Percentiles rank a stretch among this genome's conserved stretches.
Evolutionary conservation across 2,113 vertebrate genomes (phyloP).

Genomic region (Protobothrops flavoviridis): DNA sequence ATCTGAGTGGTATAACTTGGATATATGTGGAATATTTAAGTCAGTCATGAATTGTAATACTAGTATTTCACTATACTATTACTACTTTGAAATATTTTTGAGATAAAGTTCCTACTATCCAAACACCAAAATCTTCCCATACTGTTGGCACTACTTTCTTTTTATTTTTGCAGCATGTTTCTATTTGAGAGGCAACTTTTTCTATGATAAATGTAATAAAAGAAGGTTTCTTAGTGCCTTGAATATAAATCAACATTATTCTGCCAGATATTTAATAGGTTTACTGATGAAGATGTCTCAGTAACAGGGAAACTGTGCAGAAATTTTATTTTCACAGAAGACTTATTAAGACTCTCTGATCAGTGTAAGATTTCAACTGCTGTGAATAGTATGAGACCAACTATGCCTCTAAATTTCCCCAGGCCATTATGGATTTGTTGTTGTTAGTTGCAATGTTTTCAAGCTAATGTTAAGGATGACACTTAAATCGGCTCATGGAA

Average conservation of each 20-base stretch:
- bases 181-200: background rate
- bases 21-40: background rate
- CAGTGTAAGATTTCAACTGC: background rate
- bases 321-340: slow-evolving; percentile 2
- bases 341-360: background rate
- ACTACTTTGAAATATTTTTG: background rate
- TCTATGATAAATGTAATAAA: background rate
- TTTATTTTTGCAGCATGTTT: background rate
- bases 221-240: background rate
- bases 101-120: background rate
- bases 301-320: slow-evolving; percentile 11
- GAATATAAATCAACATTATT: slow-evolving; percentile 5
- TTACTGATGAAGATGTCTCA: slow-evolving; percentile 9
- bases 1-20: background rate
- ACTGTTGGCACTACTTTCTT: rapidly evolving
- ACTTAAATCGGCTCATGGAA: slow-evolving; percentile 39
- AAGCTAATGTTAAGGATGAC: slow-evolving; percentile 35
- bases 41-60: background rate
- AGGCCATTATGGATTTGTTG: background rate
- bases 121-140: background rate
- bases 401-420: slow-evolving; percentile 38
- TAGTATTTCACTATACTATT: background rate
- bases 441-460: slow-evolving; percentile 32
- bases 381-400: slow-evolving; percentile 15
- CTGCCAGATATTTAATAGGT: slow-evolving; percentile 18